Evolutionary conservation across 2,113 vertebrate species (phyloP).

Genomic region (Nymphicus hollandicus): DNA sequence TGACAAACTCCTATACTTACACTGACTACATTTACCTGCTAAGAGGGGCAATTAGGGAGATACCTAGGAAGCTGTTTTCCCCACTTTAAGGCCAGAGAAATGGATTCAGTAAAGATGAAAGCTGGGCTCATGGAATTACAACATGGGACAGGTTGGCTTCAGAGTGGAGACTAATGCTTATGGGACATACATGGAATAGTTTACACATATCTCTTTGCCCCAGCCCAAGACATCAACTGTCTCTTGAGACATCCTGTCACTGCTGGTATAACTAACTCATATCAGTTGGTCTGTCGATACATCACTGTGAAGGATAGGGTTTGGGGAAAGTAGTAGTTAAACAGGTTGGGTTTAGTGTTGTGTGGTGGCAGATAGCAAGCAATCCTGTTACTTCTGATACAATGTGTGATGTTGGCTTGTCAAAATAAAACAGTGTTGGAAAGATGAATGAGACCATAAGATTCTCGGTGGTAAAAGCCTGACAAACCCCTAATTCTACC

Average conservation of each 20-base stretch:
- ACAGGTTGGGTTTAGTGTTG: background rate
- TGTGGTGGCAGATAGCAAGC: background rate
- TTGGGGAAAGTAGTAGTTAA: background rate
- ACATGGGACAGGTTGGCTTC: background rate
- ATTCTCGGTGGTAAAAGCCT: background rate
- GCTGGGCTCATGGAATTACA: background rate
- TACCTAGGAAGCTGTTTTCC: background rate
- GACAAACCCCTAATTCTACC: background rate
- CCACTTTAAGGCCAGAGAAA: background rate
- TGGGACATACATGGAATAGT: background rate
- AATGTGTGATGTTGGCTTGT: background rate
- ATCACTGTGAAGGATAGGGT: background rate
- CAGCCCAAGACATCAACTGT: background rate
- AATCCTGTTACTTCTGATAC: rapidly evolving
- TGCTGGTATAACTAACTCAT: background rate
- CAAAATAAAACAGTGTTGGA: background rate
- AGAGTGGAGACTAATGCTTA: background rate
- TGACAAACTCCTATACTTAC: background rate
- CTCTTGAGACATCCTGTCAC: background rate
- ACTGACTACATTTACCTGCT: background rate
- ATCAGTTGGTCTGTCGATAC: background rate
- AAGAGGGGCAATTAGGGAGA: background rate
- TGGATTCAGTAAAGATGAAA: background rate
- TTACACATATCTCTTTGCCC: background rate
- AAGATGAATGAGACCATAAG: background rate